A percentile compares a stretch with the other conserved stretches of the same genome.
These are phyloP conservation scores for Papio anubis DNA, from an alignment of 2,113 vertebrate species.

Conservation along the genomic window DNA sequence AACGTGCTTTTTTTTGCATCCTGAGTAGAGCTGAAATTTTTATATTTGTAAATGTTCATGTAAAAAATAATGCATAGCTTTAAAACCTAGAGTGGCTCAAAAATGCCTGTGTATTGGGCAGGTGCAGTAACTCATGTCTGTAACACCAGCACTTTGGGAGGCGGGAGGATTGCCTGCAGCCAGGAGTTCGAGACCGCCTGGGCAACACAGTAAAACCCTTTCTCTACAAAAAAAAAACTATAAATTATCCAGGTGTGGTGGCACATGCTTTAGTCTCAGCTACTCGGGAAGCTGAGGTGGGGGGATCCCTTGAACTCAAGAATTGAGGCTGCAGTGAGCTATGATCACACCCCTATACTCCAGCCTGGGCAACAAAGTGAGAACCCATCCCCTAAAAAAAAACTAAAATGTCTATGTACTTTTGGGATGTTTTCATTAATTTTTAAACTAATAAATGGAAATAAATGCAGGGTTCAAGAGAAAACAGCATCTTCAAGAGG, in stretches of 20 bases:
- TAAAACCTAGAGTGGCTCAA: background rate
- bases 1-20: background rate
- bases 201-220: background rate
- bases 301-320: background rate
- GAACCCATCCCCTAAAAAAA: background rate
- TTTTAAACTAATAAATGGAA: background rate
- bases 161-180: background rate
- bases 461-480: background rate
- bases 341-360: background rate
- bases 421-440: background rate
- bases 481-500: background rate
- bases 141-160: background rate
- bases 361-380: background rate
- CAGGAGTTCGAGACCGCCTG: background rate
- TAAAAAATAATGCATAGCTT: background rate
- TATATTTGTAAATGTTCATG: background rate
- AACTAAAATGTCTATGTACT: no score
- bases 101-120: background rate
- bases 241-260: background rate
- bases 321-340: background rate
- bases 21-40: background rate
- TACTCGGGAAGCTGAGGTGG: background rate
- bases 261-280: no score
- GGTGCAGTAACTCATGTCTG: no score
- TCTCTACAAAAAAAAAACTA: background rate